Conservation (phyloP, 2,113 vertebrate species). For the Ictidomys tridecemlineatus region DNA sequence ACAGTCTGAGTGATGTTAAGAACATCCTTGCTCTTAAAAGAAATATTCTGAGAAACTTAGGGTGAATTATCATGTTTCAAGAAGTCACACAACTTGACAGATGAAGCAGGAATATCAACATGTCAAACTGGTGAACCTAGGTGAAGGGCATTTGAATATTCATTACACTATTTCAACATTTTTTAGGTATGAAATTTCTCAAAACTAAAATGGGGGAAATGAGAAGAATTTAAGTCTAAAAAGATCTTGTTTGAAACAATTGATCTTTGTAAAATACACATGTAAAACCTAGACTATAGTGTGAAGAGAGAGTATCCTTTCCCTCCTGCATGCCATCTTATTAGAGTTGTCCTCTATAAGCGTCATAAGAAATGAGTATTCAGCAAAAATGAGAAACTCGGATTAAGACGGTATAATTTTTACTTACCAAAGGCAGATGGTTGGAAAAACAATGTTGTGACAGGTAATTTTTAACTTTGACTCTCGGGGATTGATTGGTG, state of each 20-base stretch:
- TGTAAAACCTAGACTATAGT: background rate
- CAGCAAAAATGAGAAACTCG: background rate
- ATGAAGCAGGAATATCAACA: background rate
- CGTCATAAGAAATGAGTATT: background rate
- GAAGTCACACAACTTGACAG: background rate
- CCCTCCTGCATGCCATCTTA: accelerated
- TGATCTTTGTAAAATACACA: background rate
- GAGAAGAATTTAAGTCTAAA: background rate
- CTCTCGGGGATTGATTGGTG: background rate
- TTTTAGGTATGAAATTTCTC: background rate
- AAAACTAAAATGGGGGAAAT: background rate
- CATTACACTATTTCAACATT: background rate
- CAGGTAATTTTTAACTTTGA: background rate
- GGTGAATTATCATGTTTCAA: background rate
- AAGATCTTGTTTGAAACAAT: background rate
- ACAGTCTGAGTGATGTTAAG: background rate
- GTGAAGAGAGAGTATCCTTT: no score
- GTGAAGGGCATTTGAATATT: background rate
- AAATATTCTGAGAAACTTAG: background rate
- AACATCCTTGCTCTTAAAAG: background rate
- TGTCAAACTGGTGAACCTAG: background rate
- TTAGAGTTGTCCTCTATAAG: background rate
- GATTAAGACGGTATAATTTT: no score
- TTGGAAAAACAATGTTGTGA: background rate
- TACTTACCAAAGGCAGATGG: background rate